Evolutionary conservation across 2,888 invertebrate genomes (phyloP).

Genomic region (Helleia helle): DNA sequence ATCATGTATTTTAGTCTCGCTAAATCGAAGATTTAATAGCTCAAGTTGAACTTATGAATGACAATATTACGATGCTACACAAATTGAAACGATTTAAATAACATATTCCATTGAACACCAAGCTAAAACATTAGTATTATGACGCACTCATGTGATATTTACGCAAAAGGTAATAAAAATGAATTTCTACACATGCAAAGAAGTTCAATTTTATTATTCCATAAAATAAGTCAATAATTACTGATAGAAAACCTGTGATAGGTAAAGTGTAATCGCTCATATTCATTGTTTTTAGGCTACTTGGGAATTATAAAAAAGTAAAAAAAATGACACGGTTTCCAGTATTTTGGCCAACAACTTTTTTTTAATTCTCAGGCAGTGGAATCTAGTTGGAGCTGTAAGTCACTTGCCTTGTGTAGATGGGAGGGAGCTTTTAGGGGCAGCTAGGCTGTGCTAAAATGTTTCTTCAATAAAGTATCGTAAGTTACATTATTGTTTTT

Average conservation of each 20-base stretch:
- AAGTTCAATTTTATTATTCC: neutral
- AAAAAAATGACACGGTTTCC: neutral
- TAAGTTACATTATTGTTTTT: constrained; percentile 42
- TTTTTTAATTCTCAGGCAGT: constrained; percentile 13
- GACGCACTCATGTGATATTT: constrained; percentile 66
- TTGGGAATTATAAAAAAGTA: constrained; percentile 20
- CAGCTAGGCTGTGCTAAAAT: constrained; percentile 68
- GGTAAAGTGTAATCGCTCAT: constrained; percentile 28
- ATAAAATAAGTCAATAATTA: constrained; percentile 8
- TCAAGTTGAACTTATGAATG: constrained; percentile 4
- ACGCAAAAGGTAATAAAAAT: constrained; percentile 19
- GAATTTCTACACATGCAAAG: constrained; percentile 9
- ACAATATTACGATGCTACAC: constrained; percentile 4
- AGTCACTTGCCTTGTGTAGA: constrained; percentile 43
- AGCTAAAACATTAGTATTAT: constrained; percentile 35
- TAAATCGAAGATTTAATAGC: too few relatives aligned
- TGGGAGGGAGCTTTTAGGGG: constrained; percentile 48
- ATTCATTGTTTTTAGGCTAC: constrained; percentile 20
- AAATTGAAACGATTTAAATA: neutral
- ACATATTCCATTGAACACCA: constrained; percentile 17
- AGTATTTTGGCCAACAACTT: neutral
- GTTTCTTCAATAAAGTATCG: constrained; percentile 66
- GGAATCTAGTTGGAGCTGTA: constrained; percentile 25
- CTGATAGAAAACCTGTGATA: constrained; percentile 45
- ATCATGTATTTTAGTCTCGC: too few relatives aligned